Evolutionary conservation across 2,888 invertebrate species (phyloP), one percentile per base, ranked within the genome.

Genomic region (Hirtodrosophila histrioides): DNA sequence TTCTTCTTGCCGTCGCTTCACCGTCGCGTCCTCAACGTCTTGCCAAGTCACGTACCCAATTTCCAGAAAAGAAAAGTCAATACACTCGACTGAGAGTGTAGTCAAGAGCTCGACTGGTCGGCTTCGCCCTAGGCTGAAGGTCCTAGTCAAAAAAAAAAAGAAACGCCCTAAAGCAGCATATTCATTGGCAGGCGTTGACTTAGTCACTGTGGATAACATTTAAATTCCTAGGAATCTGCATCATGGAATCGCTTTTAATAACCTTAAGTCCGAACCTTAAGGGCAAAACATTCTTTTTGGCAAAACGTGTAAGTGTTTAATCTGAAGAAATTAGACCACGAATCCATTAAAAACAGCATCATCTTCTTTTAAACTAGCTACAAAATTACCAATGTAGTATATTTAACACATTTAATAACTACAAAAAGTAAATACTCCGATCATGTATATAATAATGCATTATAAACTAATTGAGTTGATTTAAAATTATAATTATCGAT

Each of bases 11-110:
- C 56, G 54, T 69, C 46, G 45, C 27, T 56, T 17, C 2, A 27
- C 27, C 27, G 4, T 27, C 54, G 61, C 53, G 64, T 56, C 53
- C 50, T 68, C 61, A 72, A 62, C 69, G 61, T 68, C 75, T 87
- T 88, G 88, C 84, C 78, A 84, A 84, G 88, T 88, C 84, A 84
- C 84, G 84, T 84, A 86, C 71, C 87, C 86, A 88, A 84, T 88
- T 84, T 88, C 57, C 70, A 68, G 69, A 63, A 62, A 51, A 65
- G 62, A 66, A 83, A 83, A 82, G 86, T 82, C 82, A 82, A 86
- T 86, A 82, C 72, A 83, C 77, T 77, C 74, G 50, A 67, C 71
- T 56, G 64, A 58, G 39, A 60, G 51, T 53, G 45, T 40, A 53
- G 51, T 46, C 31, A 27, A 36, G 40, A 35, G 11, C 45, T 29